Percentiles rank a stretch among this genome's conserved stretches.
phyloP scores from a whole-genome alignment of 1,140 invertebrate species.

The Halyomorpha halys region DNA sequence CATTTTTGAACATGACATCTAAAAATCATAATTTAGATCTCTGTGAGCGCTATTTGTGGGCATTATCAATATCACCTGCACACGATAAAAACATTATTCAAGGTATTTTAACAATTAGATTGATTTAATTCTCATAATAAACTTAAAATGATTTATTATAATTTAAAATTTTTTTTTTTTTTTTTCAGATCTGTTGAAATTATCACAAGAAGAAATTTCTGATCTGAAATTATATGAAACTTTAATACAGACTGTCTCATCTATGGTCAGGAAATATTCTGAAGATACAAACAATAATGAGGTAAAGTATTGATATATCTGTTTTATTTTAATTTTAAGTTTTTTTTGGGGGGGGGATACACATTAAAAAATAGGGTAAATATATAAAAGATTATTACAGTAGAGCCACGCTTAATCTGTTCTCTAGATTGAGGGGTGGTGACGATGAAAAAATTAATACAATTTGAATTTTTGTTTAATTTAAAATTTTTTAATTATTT shows the following conservation, averaged over 20 bases:
- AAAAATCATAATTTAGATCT: conserved; percentile 44
- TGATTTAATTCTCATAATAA: too few relatives aligned
- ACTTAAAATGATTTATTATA: too few relatives aligned
- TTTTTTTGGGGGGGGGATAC: too few relatives aligned
- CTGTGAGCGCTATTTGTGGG: conserved; percentile 62
- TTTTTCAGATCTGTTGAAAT: conserved; percentile 33
- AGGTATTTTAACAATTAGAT: conserved; percentile 35
- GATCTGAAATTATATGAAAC: conserved; percentile 34
- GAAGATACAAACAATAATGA: conserved; percentile 24
- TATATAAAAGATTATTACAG: too few relatives aligned
- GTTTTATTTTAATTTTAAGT: not conserved
- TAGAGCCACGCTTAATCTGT: too few relatives aligned
- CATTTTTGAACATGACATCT: conserved; percentile 47
- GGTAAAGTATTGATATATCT: not conserved
- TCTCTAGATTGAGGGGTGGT: too few relatives aligned
- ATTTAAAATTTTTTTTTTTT: not conserved
- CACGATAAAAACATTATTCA: conserved; percentile 46
- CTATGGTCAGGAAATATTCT: conserved; percentile 26
- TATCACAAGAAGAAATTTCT: conserved; percentile 33
- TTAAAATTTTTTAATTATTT: too few relatives aligned
- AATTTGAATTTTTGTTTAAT: too few relatives aligned
- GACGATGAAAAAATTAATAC: too few relatives aligned
- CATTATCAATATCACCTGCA: conserved; percentile 51
- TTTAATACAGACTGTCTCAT: conserved; percentile 32
- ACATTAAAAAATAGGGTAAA: too few relatives aligned